phyloP scores from a whole-genome alignment of 2,797 vertebrate species.

The Morelia viridis region DNA sequence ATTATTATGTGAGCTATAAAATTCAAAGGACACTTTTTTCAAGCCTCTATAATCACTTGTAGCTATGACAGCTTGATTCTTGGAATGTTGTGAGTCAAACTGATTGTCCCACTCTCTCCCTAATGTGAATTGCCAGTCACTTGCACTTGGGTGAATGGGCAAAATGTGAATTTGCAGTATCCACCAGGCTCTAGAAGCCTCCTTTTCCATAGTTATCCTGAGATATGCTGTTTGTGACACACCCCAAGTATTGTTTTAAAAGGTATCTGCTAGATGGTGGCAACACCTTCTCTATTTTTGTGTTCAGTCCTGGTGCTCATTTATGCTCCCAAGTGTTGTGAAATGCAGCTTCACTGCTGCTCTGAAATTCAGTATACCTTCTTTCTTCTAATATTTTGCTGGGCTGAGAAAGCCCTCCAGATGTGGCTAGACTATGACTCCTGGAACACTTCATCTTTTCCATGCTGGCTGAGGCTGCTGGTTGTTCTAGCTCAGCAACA shows the following conservation, averaged over 20 bases:
- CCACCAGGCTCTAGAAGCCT: constrained; percentile 49
- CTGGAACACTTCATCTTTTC: no score
- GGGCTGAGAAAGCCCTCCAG: background rate
- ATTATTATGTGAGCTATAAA: background rate
- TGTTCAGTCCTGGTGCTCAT: constrained; percentile 23
- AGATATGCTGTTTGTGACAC: constrained; percentile 44
- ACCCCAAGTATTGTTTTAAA: constrained; percentile 53
- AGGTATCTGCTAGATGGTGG: constrained; percentile 32
- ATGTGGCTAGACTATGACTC: background rate
- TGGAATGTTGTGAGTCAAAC: background rate
- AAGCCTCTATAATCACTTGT: background rate
- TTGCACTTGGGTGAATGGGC: constrained; percentile 14
- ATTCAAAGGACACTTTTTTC: background rate
- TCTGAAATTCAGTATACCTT: background rate
- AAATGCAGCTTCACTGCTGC: background rate
- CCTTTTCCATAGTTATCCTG: constrained; percentile 36
- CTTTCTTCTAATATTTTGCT: background rate
- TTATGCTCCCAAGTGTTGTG: constrained; percentile 6
- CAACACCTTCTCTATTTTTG: constrained; percentile 49
- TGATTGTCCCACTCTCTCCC: background rate
- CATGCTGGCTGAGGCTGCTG: no score
- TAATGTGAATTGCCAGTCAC: background rate
- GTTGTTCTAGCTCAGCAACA: no score
- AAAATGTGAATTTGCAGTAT: constrained; percentile 30
- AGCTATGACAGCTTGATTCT: background rate